phyloP scores from a whole-genome alignment of 2,888 invertebrate genomes.

The Anorthoa munda region DNA sequence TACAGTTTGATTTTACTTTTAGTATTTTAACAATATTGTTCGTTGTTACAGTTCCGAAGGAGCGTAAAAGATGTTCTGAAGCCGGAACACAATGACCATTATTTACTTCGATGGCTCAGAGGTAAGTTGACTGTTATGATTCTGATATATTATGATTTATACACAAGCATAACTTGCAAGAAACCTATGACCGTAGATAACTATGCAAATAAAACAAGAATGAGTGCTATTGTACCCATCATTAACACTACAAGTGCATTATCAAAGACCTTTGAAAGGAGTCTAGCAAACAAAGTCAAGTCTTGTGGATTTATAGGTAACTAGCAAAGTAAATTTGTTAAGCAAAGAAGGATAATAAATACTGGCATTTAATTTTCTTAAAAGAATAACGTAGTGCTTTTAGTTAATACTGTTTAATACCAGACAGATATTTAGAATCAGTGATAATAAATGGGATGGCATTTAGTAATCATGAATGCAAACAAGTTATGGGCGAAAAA shows the following conservation, averaged over 20 bases:
- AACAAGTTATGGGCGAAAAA: no score
- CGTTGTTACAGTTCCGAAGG: conserved; percentile 93
- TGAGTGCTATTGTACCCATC: background rate
- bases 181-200: background rate
- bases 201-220: background rate
- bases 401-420: no score
- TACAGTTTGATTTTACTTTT: background rate
- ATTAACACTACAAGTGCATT: background rate
- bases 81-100: conserved; percentile 95
- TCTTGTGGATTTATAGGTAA: background rate
- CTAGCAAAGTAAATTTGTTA: background rate
- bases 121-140: conserved; percentile 88
- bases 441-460: no score
- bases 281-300: conserved; percentile 4
- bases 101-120: conserved; percentile 95
- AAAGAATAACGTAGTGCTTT: no score
- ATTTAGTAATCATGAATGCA: no score
- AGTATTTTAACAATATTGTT: background rate
- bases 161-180: no score
- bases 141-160: background rate
- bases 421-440: no score
- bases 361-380: background rate
- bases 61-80: conserved; percentile 92
- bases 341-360: background rate
- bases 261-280: background rate